These are phyloP conservation scores for Sclerurus mexicanus DNA, from an alignment of 2,113 vertebrate species.

Conservation along the genomic window DNA sequence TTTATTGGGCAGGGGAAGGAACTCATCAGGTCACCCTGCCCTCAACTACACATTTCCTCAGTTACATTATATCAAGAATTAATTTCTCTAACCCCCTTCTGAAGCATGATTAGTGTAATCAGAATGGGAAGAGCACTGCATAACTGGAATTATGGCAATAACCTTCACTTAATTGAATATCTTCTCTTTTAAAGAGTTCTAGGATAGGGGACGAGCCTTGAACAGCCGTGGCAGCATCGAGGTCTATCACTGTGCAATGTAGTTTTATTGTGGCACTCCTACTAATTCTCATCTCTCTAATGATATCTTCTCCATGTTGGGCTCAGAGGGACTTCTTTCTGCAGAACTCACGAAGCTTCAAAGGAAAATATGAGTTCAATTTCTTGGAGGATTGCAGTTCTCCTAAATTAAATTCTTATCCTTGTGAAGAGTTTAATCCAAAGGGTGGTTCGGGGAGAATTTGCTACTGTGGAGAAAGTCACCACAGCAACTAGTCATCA, in stretches of 20 bases:
- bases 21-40: background rate
- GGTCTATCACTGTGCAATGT: fast-evolving
- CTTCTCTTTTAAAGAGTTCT: background rate
- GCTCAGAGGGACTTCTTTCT: background rate
- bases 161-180: background rate
- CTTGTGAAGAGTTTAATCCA: background rate
- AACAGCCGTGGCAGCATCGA: background rate
- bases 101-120: background rate
- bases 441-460: background rate
- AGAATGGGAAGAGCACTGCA: background rate
- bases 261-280: background rate
- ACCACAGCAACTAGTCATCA: background rate
- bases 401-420: background rate
- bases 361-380: background rate
- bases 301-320: background rate
- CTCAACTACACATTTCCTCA: background rate
- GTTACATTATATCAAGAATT: background rate
- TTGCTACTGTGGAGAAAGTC: background rate
- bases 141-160: background rate
- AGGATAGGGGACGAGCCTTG: background rate
- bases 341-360: background rate
- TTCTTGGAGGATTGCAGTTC: background rate
- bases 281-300: background rate
- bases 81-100: background rate
- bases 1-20: background rate